Conservation (phyloP, 2,888 invertebrate genomes). For the Odontocerum albicorne region DNA sequence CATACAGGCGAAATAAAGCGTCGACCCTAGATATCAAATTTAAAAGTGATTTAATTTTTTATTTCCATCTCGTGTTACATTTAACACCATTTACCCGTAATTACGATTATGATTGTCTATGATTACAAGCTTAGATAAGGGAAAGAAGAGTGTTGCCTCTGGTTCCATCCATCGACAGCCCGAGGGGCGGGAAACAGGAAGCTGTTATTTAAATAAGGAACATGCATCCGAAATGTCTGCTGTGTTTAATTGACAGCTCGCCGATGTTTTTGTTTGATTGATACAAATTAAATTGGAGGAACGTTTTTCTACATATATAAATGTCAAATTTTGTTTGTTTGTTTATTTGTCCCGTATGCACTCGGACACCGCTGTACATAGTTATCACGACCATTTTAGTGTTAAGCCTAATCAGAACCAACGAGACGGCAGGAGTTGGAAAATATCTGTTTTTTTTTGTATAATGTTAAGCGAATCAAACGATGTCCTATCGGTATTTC, state of each 20-base stretch:
- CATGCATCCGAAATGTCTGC: conserved; percentile 15
- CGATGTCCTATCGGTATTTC: no score
- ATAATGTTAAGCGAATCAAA: no score
- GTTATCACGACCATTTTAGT: no score
- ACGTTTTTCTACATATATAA: conserved; percentile 8
- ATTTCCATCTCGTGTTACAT: conserved; percentile 12
- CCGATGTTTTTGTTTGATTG: conserved; percentile 25
- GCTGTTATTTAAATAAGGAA: conserved; percentile 30
- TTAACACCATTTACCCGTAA: conserved; percentile 19
- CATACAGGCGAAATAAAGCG: no score
- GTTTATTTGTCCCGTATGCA: no score
- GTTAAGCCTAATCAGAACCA: no score
- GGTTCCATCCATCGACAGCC: conserved; percentile 19
- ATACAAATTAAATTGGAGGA: conserved; percentile 31
- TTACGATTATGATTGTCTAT: conserved; percentile 7
- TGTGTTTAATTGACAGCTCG: conserved; percentile 30
- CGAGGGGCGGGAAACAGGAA: conserved; percentile 25
- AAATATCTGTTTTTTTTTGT: no score
- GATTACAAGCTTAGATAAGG: conserved; percentile 19
- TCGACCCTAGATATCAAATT: no score
- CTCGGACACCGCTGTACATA: no score
- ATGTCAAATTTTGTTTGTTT: no score
- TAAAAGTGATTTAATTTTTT: conserved; percentile 12
- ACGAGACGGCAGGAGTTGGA: no score
- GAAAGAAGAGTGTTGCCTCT: conserved; percentile 2